Evolutionary conservation across 2,113 vertebrate species (phyloP), one percentile per base, ranked within the genome.

Genomic region (Cebus imitator): DNA sequence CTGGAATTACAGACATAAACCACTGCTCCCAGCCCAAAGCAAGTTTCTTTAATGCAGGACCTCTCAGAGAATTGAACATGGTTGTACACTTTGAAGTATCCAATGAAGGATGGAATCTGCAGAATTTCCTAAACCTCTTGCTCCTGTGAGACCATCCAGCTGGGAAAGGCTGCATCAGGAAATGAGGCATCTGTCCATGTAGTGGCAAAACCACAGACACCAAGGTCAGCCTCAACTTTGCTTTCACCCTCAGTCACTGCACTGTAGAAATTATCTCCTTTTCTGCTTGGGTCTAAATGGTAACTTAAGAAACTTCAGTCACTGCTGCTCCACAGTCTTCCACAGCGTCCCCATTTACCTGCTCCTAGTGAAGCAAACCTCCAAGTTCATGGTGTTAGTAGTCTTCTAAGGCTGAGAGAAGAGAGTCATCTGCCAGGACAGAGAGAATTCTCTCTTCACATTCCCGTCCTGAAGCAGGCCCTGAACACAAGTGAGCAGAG

Each of bases 1-100:
- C 52, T 52, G 52, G 52, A 16, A 17, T 52, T 52, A 52, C 52
- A 52, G 16, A 52, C 52, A 52, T 52, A 52, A 52, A 16, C 16
- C 52, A 52, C 52, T 16, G 16, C 52, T 52, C 52, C 52, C 16
- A 5, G 52, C 16, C n/a, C 75, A n/a, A 81, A 45, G 18, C n/a
- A 58, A 6, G 37, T 70, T 68, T 72, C 52, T 72, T 66, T 91
- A 57, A 52, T 8, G 58, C 79, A 50, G 78, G 80, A 61, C 45
- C 91, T 88, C 61, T 75, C 80, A 82, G 90, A 97, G 68, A 55
- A 6, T 6, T 14, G 75, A 82, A 30, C 45, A 75, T 32, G 35
- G 13, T 23, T 12, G 70, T 32, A 5, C 3, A 21, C 37, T 94
- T 86, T 52, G 50, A 83, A 55, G 48, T 48, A 48, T 30, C 58